A percentile compares a stretch with the other conserved stretches of the same genome.
Conservation (phyloP, 2,113 vertebrate genomes). For the Myotis lucifugus region DNA sequence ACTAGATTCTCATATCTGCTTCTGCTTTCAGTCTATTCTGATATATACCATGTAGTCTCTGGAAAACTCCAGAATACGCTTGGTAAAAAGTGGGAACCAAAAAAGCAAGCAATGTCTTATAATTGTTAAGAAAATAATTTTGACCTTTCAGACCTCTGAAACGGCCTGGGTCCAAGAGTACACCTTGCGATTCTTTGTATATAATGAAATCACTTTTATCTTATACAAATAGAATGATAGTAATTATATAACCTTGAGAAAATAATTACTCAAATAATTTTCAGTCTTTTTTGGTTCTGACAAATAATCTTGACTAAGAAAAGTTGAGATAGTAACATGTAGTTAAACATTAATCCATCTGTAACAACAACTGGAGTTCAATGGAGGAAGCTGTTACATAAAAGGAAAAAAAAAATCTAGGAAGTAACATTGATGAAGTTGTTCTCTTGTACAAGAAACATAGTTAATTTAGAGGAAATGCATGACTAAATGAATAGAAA, state of each 20-base stretch:
- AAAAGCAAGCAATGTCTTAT: neutral
- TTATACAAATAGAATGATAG: neutral
- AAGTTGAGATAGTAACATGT: neutral
- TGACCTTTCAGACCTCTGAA: neutral
- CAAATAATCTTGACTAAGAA: neutral
- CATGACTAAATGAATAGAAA: neutral
- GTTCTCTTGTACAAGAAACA: neutral
- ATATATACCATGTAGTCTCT: neutral
- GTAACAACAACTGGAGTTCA: neutral
- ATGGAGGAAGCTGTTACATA: neutral
- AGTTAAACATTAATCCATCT: neutral
- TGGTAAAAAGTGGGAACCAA: neutral
- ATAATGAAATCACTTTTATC: neutral
- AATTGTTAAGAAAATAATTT: neutral
- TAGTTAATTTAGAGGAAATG: neutral
- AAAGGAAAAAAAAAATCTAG: neutral
- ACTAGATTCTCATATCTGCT: neutral
- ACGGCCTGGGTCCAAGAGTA: neutral
- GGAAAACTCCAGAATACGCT: neutral
- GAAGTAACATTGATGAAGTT: neutral
- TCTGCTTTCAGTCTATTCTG: neutral
- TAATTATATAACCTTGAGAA: constrained; percentile 3
- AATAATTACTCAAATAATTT: constrained; percentile 45
- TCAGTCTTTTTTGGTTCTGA: neutral
- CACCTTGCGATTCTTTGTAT: neutral